Evolutionary conservation across 53 echinoderm and acorn worm species (phyloP), one percentile per base, ranked within the genome.

Genomic region (Patiria pectinifera): DNA sequence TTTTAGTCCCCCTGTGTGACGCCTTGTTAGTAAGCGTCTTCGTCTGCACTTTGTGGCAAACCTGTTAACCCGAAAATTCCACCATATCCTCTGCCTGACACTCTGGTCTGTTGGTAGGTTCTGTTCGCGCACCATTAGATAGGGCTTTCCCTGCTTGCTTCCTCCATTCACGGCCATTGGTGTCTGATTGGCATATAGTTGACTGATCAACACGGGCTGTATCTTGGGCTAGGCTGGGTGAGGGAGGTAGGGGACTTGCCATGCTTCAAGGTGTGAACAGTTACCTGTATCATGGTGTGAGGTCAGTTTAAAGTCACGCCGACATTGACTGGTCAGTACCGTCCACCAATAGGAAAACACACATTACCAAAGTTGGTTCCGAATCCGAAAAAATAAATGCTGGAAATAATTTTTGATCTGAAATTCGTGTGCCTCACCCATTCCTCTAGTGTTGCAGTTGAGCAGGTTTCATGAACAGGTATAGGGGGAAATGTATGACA

Each of bases 1-100:
- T 85, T 53, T 49, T 53, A 53, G 74, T 48, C 49, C 86, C 86
- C 86, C 49, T 16, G 53, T 53, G 53, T 74, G 72, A 11, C 86
- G 44, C 46, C 79, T 78, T 74, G 74, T 74, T 74, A 74, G 70
- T 70, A 70, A 70, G 74, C 19, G 74, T 74, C 74, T 74, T 74
- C 74, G 4, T n/a, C 22, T 24, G 66, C 15, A 18, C 66, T 16
- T 16, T 2, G 24, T 23, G 69, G 69, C 21, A 21, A 24, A 24
- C 74, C 74, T 23, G 74, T 74, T 74, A 74, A 18, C 66, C 15
- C 66, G 15, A 18, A 66, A 16, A 74, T 18, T 74, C 9, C 3
- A 10, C 22, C 24, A 9, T 74, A 74, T 74, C 74, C 74, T 74
- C 24, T 74, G 22, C 74, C 22, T 24, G 74, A 24, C 74, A 74